Evolutionary conservation across 2,797 vertebrate genomes (phyloP).

Genomic region (Characodon lateralis): DNA sequence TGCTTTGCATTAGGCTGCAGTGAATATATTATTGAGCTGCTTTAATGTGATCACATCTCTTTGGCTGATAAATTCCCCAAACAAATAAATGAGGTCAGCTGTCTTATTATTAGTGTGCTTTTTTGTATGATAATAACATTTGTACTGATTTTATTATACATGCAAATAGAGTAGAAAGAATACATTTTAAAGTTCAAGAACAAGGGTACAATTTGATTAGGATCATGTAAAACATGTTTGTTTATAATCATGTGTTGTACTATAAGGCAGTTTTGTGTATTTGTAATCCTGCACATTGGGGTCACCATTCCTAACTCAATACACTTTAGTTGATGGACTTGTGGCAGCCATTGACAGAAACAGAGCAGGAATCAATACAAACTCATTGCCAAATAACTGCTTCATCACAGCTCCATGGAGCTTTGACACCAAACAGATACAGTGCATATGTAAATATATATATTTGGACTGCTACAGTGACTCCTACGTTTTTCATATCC

Average conservation of each 20-base stretch:
- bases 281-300: constrained; percentile 25
- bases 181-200: not conserved
- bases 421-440: constrained; percentile 11
- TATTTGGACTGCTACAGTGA: not conserved
- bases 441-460: not conserved
- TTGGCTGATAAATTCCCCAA: constrained; percentile 27
- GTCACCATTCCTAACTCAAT: constrained; percentile 38
- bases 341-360: constrained; percentile 30
- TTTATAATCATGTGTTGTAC: constrained; percentile 11
- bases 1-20: constrained; percentile 29
- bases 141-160: not conserved
- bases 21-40: constrained; percentile 24
- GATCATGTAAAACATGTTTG: constrained; percentile 6
- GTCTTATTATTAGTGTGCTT: not conserved
- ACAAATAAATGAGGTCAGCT: constrained; percentile 5
- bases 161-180: not conserved
- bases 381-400: constrained; percentile 14
- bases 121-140: not conserved
- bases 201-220: constrained; percentile 4
- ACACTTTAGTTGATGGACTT: constrained; percentile 32
- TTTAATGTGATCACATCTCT: constrained; percentile 28
- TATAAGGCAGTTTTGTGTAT: constrained; percentile 16
- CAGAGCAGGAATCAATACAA: constrained; percentile 40
- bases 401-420: not conserved
- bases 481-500: not conserved